phyloP scores from a whole-genome alignment of 2,113 vertebrate genomes.

The Orycteropus afer region DNA sequence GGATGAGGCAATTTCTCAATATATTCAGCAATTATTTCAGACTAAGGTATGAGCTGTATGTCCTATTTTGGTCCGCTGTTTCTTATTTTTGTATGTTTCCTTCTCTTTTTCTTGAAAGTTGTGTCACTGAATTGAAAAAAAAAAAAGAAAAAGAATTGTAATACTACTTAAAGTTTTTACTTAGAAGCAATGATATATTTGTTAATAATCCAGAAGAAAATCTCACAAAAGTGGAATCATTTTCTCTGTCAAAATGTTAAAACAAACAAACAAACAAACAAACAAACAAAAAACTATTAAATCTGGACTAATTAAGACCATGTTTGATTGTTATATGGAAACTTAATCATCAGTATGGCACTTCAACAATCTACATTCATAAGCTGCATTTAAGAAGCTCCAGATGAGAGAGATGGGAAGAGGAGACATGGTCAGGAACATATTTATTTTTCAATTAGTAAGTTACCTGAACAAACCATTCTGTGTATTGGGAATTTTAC shows the following conservation, averaged over 20 bases:
- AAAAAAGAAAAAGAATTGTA: not conserved
- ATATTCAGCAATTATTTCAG: constrained; percentile 13
- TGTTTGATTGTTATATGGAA: not conserved
- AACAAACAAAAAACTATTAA: not conserved
- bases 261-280: not conserved
- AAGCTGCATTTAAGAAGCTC: not conserved
- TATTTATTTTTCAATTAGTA: constrained; percentile 34
- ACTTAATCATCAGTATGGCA: not conserved
- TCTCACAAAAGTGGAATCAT: not conserved
- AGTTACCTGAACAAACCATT: not conserved
- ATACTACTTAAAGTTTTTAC: not conserved
- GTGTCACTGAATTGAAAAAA: not conserved
- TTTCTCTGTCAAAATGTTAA: not conserved
- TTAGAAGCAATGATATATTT: constrained; percentile 37
- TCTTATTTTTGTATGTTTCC: not conserved
- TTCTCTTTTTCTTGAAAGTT: not conserved
- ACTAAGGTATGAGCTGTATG: not conserved
- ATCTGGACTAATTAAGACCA: not conserved
- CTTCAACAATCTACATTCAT: not conserved
- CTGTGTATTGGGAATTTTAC: not conserved
- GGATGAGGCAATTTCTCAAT: not conserved
- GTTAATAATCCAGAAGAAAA: not conserved
- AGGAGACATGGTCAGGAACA: not conserved
- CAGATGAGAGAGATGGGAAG: not conserved
- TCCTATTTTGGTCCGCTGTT: not conserved